phyloP scores from a whole-genome alignment of 2,888 invertebrate species.

The Synergus laeviventris region DNA sequence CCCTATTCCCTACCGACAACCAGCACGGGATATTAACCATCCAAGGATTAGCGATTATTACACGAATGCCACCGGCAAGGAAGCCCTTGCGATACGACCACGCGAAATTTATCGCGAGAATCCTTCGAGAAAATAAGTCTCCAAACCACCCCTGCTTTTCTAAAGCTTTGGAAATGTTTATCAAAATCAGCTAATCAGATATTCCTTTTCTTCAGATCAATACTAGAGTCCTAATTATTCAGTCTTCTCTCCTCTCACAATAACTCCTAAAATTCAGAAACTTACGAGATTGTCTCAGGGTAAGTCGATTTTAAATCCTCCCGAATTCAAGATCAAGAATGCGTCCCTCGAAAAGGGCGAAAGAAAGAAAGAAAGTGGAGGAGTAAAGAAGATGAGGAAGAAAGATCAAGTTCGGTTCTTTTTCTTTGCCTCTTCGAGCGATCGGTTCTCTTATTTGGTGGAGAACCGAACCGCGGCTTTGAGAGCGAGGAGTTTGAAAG shows the following conservation, averaged over 20 bases:
- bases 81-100: conserved; percentile 1
- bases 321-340: conserved; percentile 37
- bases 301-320: conserved; percentile 25
- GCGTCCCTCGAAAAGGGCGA: conserved; percentile 36
- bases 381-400: conserved; percentile 21
- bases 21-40: conserved; percentile 58
- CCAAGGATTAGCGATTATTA: conserved; percentile 58
- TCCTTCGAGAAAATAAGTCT: neutral
- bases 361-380: conserved; percentile 18
- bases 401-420: conserved; percentile 34
- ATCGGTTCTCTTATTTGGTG: conserved; percentile 71
- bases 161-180: neutral
- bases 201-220: neutral
- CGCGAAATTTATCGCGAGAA: neutral
- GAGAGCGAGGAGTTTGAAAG: conserved; percentile 51
- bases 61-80: conserved; percentile 44
- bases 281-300: conserved; percentile 34
- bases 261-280: conserved; percentile 28
- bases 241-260: neutral
- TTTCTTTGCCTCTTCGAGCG: conserved; percentile 59
- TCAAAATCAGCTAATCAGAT: neutral
- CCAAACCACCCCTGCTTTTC: neutral
- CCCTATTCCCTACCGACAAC: conserved; percentile 53
- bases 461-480: conserved; percentile 59
- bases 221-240: neutral